These are phyloP conservation scores for Cochlearius cochlearius DNA, from an alignment of 2,113 vertebrate genomes.

Conservation along the genomic window DNA sequence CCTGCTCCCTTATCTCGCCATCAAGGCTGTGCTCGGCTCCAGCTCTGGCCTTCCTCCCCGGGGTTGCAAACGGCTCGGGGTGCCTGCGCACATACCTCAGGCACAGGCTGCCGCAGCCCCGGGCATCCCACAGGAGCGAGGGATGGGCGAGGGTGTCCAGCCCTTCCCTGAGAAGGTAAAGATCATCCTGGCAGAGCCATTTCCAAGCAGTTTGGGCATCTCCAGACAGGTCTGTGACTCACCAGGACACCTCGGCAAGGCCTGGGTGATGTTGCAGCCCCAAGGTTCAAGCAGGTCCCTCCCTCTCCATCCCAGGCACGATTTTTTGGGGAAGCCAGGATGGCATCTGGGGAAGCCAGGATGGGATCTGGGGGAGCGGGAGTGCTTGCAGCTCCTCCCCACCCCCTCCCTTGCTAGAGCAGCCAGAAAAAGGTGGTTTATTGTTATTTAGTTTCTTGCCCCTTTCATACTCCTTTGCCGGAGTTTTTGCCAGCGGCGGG, in stretches of 20 bases:
- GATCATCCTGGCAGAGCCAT: not conserved
- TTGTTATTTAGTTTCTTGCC: constrained; percentile 46
- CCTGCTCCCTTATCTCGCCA: constrained; percentile 2
- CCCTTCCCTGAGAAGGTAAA: constrained; percentile 17
- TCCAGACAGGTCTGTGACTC: constrained; percentile 66
- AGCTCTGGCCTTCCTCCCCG: not conserved
- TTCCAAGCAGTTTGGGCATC: constrained; percentile 54
- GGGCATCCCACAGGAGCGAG: not conserved
- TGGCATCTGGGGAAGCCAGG: not conserved
- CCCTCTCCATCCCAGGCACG: not conserved
- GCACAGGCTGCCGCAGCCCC: not conserved
- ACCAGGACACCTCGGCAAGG: constrained; percentile 11
- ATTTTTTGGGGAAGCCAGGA: not conserved
- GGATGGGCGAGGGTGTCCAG: not conserved
- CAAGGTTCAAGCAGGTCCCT: not conserved
- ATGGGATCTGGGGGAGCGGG: not conserved
- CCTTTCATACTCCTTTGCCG: constrained; percentile 36
- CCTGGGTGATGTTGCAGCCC: not conserved
- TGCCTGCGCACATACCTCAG: not conserved
- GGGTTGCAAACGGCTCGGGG: not conserved
- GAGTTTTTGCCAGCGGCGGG: constrained; percentile 41
- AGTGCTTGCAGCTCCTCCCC: not conserved
- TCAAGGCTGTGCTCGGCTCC: not conserved
- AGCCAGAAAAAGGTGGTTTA: not conserved
- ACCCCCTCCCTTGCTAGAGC: not conserved